Evolutionary conservation across 2,113 vertebrate genomes (phyloP), one percentile per base, ranked within the genome.

Genomic region (Leucosticte australis): DNA sequence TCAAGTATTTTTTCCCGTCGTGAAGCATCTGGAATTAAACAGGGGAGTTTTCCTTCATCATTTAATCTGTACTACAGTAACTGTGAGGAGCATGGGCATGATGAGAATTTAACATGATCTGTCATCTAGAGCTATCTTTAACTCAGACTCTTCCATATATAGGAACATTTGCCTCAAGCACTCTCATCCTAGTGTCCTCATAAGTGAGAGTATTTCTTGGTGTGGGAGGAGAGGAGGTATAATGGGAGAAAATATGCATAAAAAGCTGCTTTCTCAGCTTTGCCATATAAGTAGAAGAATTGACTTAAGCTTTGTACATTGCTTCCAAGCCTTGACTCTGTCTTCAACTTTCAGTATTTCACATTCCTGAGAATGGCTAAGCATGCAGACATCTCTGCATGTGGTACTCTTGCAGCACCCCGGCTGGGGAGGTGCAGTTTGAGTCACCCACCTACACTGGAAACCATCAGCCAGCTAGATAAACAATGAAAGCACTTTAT

Each of bases 131-230:
- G 76, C 73, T 93, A 64, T 94, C 80, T 94, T 94, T 94, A 94
- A 94, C 77, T 75, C 77, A 84, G 57, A 26, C 74, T 92, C n/a
- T 94, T 94, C 91, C 91, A 94, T 93, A 92, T 94, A 94, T 91
- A 92, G 96, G 73, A 94, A 67, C 47, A 63, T 84, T 67, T 84
- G 35, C 56, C 83, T 91, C 83, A 77, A 70, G 53, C 39, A n/a
- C 33, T 83, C 46, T 68, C 55, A 64, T 82, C 47, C 62, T 67
- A 24, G 56, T 75, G 60, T 56, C 53, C 44, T 83, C 57, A 1
- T 30, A 83, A 94, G 60, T 39, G 65, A 60, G 20, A 78, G 6
- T 78, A 78, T 91, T 92, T 65, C 5, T 52, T 63, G 69, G 44
- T 64, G 24, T 84, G 56, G 60, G 73, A 94, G 56, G 42, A 90